Percentiles rank a stretch among this genome's conserved stretches.
phyloP scores from a whole-genome alignment of 2,888 invertebrate species.

The Hipparchia sbordonii region DNA sequence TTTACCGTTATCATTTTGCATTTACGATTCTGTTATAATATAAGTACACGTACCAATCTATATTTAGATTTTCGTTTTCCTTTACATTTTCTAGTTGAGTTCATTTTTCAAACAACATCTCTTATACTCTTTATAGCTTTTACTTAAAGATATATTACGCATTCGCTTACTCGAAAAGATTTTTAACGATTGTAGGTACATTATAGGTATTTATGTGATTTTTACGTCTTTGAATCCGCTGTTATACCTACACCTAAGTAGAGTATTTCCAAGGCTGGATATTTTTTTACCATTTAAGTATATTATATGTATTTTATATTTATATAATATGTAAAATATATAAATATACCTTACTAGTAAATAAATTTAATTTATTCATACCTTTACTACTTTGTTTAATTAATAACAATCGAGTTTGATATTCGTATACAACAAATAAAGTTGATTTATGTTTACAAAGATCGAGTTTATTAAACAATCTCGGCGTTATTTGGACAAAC shows the following conservation, averaged over 20 bases:
- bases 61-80: neutral
- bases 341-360: no score
- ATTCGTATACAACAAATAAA: constrained; percentile 1
- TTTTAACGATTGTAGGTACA: neutral
- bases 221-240: neutral
- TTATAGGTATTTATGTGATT: neutral
- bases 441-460: neutral
- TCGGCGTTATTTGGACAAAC: neutral
- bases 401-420: neutral
- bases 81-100: neutral
- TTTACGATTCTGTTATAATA: constrained; percentile 11
- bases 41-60: neutral
- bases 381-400: neutral
- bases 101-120: neutral
- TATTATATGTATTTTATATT: no score
- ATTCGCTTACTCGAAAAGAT: neutral
- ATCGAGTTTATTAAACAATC: constrained; percentile 4
- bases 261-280: neutral
- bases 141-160: no score
- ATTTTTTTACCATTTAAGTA: no score
- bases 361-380: no score
- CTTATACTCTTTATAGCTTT: no score
- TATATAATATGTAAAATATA: no score
- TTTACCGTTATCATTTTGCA: constrained; percentile 21
- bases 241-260: no score